Percentiles rank a stretch among this genome's conserved stretches.
phyloP scores from a whole-genome alignment of 2,888 invertebrate genomes.

The Tenthredo mesomela region DNA sequence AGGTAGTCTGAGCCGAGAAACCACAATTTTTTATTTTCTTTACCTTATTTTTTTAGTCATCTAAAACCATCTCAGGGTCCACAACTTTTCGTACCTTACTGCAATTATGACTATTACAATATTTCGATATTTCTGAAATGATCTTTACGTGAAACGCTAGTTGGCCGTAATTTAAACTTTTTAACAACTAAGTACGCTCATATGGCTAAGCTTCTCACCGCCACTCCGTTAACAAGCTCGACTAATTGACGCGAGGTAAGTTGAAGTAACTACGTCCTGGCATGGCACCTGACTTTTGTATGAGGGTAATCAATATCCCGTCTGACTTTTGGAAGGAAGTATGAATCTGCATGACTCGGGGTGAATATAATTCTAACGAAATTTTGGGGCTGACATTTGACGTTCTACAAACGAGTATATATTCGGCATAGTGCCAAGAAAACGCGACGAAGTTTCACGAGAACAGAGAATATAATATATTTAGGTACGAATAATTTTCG shows the following conservation, averaged over 20 bases:
- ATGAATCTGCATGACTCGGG: not conserved
- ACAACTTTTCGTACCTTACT: not conserved
- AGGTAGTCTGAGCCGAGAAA: not conserved
- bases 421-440: not conserved
- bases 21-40: not conserved
- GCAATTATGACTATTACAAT: not conserved
- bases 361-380: not conserved
- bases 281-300: not conserved
- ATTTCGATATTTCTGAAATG: not conserved
- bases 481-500: not conserved
- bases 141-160: not conserved
- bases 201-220: not conserved
- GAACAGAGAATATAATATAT: not conserved
- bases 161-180: not conserved
- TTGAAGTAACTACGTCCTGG: not conserved
- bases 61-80: not conserved
- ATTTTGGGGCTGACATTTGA: not conserved
- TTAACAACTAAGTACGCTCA: not conserved
- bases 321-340: not conserved
- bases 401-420: not conserved
- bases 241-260: conserved; percentile 21
- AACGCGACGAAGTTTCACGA: not conserved
- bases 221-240: not conserved
- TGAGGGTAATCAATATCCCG: conserved; percentile 8
- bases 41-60: not conserved